These are phyloP conservation scores for Tenthredo amoena DNA, from an alignment of 2,888 invertebrate species.

Conservation along the genomic window DNA sequence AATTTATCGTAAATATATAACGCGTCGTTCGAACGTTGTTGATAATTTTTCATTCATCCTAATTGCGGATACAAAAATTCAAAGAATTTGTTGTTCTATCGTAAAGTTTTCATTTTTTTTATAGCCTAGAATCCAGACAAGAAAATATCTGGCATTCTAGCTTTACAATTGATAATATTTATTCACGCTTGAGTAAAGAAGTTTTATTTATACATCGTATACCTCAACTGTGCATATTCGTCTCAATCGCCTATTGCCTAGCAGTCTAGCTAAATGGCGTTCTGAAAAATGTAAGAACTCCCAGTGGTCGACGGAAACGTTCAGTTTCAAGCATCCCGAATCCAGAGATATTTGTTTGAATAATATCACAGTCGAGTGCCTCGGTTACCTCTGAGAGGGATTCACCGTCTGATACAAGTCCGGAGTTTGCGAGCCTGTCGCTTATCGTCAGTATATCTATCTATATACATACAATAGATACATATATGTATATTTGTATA, in stretches of 20 bases:
- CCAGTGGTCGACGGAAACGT: conserved; percentile 41
- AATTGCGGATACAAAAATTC: background rate
- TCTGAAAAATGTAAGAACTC: conserved; percentile 40
- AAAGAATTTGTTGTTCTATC: background rate
- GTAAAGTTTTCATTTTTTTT: background rate
- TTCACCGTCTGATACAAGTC: conserved; percentile 23
- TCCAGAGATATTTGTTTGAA: conserved; percentile 49
- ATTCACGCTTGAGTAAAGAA: background rate
- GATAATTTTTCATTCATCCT: background rate
- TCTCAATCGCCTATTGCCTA: background rate
- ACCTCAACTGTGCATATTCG: background rate
- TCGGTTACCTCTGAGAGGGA: conserved; percentile 4
- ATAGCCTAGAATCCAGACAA: background rate
- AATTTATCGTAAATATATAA: background rate
- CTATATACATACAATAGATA: background rate
- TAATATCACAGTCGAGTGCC: conserved; percentile 49
- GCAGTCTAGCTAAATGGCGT: conserved; percentile 6
- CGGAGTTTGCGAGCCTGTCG: conserved; percentile 5
- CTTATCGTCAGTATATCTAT: background rate
- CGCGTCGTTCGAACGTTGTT: too few species aligned
- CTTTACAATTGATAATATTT: background rate
- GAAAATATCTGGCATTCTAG: background rate
- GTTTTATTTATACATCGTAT: background rate
- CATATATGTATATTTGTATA: background rate
- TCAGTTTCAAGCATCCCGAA: conserved; percentile 36